Conservation (phyloP, 2,113 vertebrate genomes). For the Vulpes vulpes region DNA sequence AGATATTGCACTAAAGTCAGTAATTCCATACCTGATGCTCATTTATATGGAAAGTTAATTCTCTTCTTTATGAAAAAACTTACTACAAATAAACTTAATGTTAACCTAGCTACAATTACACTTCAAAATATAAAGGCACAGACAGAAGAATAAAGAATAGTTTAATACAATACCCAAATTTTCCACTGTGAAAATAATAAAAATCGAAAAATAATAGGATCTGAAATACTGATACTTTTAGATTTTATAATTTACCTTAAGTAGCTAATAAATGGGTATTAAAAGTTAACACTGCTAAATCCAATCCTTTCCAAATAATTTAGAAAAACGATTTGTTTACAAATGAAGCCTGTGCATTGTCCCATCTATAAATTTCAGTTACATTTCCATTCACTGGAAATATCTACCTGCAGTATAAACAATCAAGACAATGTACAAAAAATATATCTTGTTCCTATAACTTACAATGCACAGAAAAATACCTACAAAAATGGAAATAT, state of each 20-base stretch:
- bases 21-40: slow-evolving; percentile 62
- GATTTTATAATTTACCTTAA: slow-evolving; percentile 73
- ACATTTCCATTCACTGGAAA: slow-evolving; percentile 73
- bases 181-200: slow-evolving; percentile 70
- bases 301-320: slow-evolving; percentile 76
- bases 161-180: slow-evolving; percentile 57
- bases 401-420: slow-evolving; percentile 83
- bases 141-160: slow-evolving; percentile 69
- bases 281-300: slow-evolving; percentile 74
- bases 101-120: slow-evolving; percentile 73
- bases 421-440: slow-evolving; percentile 84
- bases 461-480: slow-evolving; percentile 86
- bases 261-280: slow-evolving; percentile 74
- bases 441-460: slow-evolving; percentile 86
- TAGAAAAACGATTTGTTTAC: slow-evolving; percentile 75
- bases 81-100: slow-evolving; percentile 68
- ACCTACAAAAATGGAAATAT: slow-evolving; percentile 84
- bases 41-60: slow-evolving; percentile 70
- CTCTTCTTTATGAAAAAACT: slow-evolving; percentile 72
- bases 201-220: slow-evolving; percentile 59
- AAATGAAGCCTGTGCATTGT: slow-evolving; percentile 66
- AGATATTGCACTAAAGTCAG: slow-evolving; percentile 66
- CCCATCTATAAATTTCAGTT: slow-evolving; percentile 78
- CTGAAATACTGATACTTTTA: slow-evolving; percentile 68
- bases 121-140: slow-evolving; percentile 75